A percentile compares a stretch with the other conserved stretches of the same genome.
Conservation (phyloP, 2,113 vertebrate genomes). For the Oriolus oriolus region DNA sequence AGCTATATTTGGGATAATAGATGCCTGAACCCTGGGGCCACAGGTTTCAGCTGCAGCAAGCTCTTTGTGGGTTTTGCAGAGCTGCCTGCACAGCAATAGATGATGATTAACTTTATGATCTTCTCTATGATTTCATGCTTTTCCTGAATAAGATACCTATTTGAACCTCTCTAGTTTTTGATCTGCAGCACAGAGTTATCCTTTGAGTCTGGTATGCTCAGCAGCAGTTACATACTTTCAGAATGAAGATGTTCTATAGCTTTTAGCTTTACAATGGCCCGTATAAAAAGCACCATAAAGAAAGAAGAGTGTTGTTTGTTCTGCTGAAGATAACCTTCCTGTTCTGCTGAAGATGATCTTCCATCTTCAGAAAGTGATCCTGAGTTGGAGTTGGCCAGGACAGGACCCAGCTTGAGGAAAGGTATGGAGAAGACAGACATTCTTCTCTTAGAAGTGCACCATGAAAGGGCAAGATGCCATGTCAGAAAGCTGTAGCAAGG, state of each 20-base stretch:
- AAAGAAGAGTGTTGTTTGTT: neutral
- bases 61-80: neutral
- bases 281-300: neutral
- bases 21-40: neutral
- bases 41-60: neutral
- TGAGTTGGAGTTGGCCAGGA: neutral
- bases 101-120: neutral
- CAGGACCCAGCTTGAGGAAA: neutral
- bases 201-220: neutral
- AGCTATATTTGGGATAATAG: neutral
- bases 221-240: neutral
- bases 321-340: neutral
- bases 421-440: neutral
- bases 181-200: neutral
- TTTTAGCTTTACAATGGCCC: neutral
- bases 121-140: neutral
- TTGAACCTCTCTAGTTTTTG: neutral
- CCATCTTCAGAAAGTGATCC: neutral
- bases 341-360: neutral
- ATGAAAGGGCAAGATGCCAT: neutral
- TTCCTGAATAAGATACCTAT: neutral
- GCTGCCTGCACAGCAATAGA: neutral
- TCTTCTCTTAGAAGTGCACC: neutral
- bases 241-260: neutral
- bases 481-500: neutral